Conservation (phyloP, 1,140 invertebrate species). For the Drosophila lacteicornis region DNA sequence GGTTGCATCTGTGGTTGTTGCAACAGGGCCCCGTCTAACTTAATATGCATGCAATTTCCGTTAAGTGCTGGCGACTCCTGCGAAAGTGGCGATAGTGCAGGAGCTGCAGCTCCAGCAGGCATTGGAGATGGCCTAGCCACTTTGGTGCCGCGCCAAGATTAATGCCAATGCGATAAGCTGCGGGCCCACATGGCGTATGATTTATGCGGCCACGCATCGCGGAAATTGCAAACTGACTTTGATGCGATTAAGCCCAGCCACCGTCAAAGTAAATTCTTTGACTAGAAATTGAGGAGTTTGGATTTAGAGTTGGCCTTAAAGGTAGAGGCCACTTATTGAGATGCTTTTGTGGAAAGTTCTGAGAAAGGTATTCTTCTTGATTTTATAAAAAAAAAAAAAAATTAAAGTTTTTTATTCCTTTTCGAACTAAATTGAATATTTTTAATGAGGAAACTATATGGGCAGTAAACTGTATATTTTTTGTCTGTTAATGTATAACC, state of each 20-base stretch:
- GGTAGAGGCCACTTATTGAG: neutral
- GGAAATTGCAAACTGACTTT: constrained; percentile 77
- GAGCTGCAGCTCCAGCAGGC: constrained; percentile 7
- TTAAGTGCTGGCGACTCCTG: constrained; percentile 58
- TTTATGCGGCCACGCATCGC: constrained; percentile 73
- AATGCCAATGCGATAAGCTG: constrained; percentile 80
- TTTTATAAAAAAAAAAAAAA: neutral
- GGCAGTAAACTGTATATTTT: neutral
- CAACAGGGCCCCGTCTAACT: constrained; percentile 47
- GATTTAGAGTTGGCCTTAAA: neutral
- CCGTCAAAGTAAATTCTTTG: constrained; percentile 37
- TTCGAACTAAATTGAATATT: neutral
- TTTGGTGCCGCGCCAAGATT: constrained; percentile 70
- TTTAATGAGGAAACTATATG: neutral
- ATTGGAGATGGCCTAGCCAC: constrained; percentile 24
- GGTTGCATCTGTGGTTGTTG: constrained; percentile 45
- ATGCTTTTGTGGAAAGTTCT: too few species aligned
- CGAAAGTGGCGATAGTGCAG: constrained; percentile 25
- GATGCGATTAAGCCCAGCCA: constrained; percentile 58
- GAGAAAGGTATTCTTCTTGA: too few species aligned
- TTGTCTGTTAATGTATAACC: neutral
- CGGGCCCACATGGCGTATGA: constrained; percentile 71
- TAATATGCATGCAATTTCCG: constrained; percentile 84
- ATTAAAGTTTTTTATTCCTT: neutral
- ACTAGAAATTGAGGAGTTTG: constrained; percentile 5